Conservation (phyloP, 1,140 invertebrate species). For the Diorhabda carinulata region DNA sequence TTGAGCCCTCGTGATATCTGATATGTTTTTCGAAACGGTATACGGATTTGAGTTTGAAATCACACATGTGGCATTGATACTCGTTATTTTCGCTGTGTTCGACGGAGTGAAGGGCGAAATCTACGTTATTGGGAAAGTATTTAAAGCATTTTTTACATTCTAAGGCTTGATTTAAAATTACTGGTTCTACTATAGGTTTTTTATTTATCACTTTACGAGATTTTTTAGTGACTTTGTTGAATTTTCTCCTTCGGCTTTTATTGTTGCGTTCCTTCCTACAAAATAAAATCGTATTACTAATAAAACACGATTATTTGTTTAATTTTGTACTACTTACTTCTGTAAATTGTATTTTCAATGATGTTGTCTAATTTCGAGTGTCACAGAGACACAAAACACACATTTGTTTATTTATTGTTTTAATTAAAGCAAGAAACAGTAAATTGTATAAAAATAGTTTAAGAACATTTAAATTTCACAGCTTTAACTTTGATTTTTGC, state of each 20-base stretch:
- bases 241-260: constrained; percentile 43
- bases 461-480: too few relatives aligned
- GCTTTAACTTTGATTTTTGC: too few relatives aligned
- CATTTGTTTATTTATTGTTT: too few relatives aligned
- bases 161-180: constrained; percentile 51
- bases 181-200: constrained; percentile 50
- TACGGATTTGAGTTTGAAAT: constrained; percentile 45
- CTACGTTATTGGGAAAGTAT: constrained; percentile 33
- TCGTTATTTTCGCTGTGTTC: constrained; percentile 41
- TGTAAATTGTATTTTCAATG: too few relatives aligned
- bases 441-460: too few relatives aligned
- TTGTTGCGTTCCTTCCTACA: constrained; percentile 58
- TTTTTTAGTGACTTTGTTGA: constrained; percentile 45
- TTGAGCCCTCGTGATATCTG: constrained; percentile 44
- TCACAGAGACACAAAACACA: too few relatives aligned
- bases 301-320: too few relatives aligned
- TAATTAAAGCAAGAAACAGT: too few relatives aligned
- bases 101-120: constrained; percentile 34
- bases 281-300: neutral
- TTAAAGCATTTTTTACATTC: constrained; percentile 35
- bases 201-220: constrained; percentile 58
- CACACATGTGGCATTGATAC: constrained; percentile 45
- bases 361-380: too few relatives aligned
- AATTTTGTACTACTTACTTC: too few relatives aligned
- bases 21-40: constrained; percentile 46